A percentile compares a stretch with the other conserved stretches of the same genome.
These are phyloP conservation scores for Pectinophora gossypiella DNA, from an alignment of 1,140 invertebrate species.

Conservation along the genomic window DNA sequence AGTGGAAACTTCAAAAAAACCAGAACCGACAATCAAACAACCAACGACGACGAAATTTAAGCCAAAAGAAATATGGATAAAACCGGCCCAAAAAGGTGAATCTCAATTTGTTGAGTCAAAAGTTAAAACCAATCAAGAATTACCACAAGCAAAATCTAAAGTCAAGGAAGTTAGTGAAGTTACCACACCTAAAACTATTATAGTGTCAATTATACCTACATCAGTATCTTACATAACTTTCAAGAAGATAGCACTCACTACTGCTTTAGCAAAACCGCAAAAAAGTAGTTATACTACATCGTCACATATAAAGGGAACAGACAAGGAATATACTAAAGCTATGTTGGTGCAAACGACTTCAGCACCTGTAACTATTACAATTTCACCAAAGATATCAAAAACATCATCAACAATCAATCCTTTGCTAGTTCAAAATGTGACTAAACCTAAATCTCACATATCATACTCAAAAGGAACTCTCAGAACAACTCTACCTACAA, in stretches of 20 bases:
- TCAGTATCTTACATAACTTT: conserved; percentile 61
- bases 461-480: conserved; percentile 12
- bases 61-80: conserved; percentile 69
- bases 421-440: conserved; percentile 20
- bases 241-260: conserved; percentile 61
- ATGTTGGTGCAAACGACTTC: conserved; percentile 37
- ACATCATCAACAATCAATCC: conserved; percentile 18
- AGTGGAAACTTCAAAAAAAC: conserved; percentile 31
- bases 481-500: conserved; percentile 25
- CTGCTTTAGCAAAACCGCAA: conserved; percentile 29
- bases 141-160: conserved; percentile 30
- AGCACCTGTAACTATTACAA: conserved; percentile 36
- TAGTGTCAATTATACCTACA: conserved; percentile 68
- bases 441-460: conserved; percentile 15
- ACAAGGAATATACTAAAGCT: conserved; percentile 39
- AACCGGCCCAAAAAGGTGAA: conserved; percentile 67
- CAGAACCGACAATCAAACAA: conserved; percentile 17
- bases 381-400: conserved; percentile 20
- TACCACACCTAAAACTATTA: conserved; percentile 64
- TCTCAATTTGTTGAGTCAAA: conserved; percentile 42
- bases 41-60: conserved; percentile 49
- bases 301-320: conserved; percentile 26
- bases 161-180: conserved; percentile 39
- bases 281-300: conserved; percentile 32
- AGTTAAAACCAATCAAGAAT: conserved; percentile 37